Evolutionary conservation across 2,888 invertebrate species (phyloP).

Genomic region (Agonum fuliginosum): DNA sequence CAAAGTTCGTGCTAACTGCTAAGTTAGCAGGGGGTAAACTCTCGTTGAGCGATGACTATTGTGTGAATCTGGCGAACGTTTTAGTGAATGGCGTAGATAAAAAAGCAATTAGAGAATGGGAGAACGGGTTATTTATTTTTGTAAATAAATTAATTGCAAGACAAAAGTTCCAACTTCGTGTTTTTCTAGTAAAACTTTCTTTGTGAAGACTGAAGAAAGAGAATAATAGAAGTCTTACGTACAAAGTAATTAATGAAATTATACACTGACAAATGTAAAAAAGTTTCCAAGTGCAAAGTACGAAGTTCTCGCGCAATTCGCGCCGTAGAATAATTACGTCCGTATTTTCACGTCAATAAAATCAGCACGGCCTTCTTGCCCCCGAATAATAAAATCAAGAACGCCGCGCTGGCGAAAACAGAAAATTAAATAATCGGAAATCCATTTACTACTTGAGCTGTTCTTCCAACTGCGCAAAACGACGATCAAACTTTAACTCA

Average conservation of each 20-base stretch:
- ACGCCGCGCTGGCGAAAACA: conserved; percentile 46
- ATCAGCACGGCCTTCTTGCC: conserved; percentile 34
- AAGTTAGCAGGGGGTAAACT: no score
- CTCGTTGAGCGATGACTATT: no score
- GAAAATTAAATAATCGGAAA: conserved; percentile 59
- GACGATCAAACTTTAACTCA: conserved; percentile 40
- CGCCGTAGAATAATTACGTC: conserved; percentile 45
- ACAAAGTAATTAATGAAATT: conserved; percentile 58
- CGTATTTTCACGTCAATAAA: conserved; percentile 52
- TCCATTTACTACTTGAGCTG: conserved; percentile 58
- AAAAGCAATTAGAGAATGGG: no score
- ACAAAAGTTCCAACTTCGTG: conserved; percentile 27
- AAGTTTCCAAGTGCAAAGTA: conserved; percentile 32
- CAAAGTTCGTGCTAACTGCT: no score
- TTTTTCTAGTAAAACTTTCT: conserved; percentile 16
- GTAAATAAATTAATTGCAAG: no score
- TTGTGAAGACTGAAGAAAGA: conserved; percentile 24
- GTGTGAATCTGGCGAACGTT: no score
- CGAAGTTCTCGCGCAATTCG: conserved; percentile 26
- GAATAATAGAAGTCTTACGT: conserved; percentile 46
- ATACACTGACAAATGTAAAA: conserved; percentile 55
- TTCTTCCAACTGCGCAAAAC: conserved; percentile 55
- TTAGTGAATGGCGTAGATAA: no score
- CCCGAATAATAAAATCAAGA: conserved; percentile 54
- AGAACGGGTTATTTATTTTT: no score